These are phyloP conservation scores for Nylanderia fulva DNA, from an alignment of 1,140 invertebrate genomes.

Conservation along the genomic window DNA sequence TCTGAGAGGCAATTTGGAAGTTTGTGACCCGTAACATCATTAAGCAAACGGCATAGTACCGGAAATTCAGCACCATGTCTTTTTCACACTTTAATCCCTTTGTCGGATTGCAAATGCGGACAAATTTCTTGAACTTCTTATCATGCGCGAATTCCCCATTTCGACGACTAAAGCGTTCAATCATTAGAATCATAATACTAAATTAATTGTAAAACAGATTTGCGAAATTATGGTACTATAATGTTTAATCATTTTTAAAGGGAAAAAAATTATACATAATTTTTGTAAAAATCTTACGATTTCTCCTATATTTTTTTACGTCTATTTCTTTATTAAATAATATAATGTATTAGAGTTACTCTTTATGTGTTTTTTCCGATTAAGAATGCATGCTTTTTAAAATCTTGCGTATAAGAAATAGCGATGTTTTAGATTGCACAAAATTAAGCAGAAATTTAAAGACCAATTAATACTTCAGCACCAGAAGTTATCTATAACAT, in stretches of 20 bases:
- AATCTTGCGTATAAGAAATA: background rate
- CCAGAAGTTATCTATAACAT: slow-evolving; percentile 18
- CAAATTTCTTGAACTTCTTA: slow-evolving; percentile 1
- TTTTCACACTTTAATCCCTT: slow-evolving; percentile 40
- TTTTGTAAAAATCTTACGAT: background rate
- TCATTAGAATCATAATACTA: background rate
- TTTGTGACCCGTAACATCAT: slow-evolving; percentile 63
- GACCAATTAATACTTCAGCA: background rate
- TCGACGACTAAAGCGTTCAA: background rate
- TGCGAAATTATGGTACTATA: too few species aligned
- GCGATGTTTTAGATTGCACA: too few species aligned
- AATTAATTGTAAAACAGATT: slow-evolving; percentile 14
- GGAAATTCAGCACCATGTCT: slow-evolving; percentile 31
- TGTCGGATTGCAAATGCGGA: slow-evolving; percentile 29
- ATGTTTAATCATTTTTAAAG: too few species aligned
- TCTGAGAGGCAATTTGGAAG: slow-evolving; percentile 52
- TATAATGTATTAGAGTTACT: background rate
- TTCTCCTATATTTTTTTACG: background rate
- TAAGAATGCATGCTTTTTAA: background rate
- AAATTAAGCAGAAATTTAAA: background rate
- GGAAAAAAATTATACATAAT: background rate
- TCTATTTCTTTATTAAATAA: background rate
- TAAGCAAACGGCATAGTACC: slow-evolving; percentile 32
- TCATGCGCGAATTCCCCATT: background rate
- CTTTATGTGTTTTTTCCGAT: background rate